Evolutionary conservation across 1,140 invertebrate genomes (phyloP).

Genomic region (Listronotus oregonensis): DNA sequence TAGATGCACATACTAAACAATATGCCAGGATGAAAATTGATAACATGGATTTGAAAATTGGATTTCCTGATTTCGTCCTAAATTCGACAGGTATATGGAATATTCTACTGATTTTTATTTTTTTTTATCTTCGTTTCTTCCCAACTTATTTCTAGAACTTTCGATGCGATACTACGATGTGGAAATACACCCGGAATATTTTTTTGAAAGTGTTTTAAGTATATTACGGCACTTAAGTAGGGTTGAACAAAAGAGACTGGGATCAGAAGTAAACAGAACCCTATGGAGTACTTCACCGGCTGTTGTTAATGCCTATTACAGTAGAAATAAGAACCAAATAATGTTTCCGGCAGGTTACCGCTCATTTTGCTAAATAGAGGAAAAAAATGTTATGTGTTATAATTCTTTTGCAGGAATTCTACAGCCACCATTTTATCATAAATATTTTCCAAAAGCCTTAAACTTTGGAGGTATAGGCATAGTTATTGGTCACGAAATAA

Average conservation of each 20-base stretch:
- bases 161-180: conserved; percentile 68
- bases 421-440: conserved; percentile 89
- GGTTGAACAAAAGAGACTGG: conserved; percentile 69
- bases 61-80: conserved; percentile 86
- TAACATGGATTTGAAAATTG: conserved; percentile 83
- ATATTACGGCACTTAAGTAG: conserved; percentile 73
- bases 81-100: conserved; percentile 61
- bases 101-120: neutral
- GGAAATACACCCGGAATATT: conserved; percentile 73
- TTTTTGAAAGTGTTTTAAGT: conserved; percentile 88
- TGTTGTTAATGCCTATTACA: conserved; percentile 95
- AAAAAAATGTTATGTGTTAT: neutral
- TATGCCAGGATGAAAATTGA: conserved; percentile 79
- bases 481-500: conserved; percentile 73
- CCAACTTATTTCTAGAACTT: conserved; percentile 50
- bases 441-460: conserved; percentile 76
- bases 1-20: conserved; percentile 77
- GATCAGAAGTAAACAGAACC: conserved; percentile 77
- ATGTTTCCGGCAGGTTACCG: conserved; percentile 53
- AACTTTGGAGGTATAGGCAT: conserved; percentile 81
- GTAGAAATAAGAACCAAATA: conserved; percentile 93
- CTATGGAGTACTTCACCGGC: conserved; percentile 92
- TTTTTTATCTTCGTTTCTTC: neutral
- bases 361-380: neutral
- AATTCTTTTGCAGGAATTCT: conserved; percentile 69